phyloP scores from a whole-genome alignment of 2,888 invertebrate genomes.

The Pherbina coryleti region DNA sequence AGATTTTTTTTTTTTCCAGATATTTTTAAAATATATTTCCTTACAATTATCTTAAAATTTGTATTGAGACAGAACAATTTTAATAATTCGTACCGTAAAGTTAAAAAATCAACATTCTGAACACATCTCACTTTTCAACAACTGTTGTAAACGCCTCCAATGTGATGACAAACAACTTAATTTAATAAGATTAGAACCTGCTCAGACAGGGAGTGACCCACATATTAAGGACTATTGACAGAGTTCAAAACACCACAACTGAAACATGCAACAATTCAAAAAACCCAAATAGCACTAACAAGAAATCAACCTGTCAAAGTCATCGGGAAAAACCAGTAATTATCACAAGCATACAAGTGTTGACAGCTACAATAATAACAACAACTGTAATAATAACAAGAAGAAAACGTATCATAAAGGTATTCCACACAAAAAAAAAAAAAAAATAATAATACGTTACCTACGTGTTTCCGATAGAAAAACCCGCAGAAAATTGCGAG shows the following conservation, averaged over 20 bases:
- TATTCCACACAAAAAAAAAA: neutral
- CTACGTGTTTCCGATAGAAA: conserved; percentile 31
- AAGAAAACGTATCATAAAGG: conserved; percentile 9
- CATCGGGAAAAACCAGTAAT: neutral
- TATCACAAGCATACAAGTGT: neutral
- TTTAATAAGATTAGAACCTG: conserved; percentile 8
- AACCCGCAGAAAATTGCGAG: conserved; percentile 56
- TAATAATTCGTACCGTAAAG: too few species aligned
- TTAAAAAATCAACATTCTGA: too few species aligned
- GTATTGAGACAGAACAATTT: too few species aligned
- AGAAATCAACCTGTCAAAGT: conserved; percentile 15
- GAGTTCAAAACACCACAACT: too few species aligned
- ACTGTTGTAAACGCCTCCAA: neutral
- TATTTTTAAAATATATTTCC: too few species aligned
- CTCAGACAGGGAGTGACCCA: neutral
- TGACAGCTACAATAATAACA: conserved; percentile 7
- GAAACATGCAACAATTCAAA: too few species aligned
- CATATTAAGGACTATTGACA: neutral
- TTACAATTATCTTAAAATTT: too few species aligned
- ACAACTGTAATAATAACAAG: conserved; percentile 14
- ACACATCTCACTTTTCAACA: neutral
- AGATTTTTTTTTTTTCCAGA: too few species aligned
- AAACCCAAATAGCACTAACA: neutral
- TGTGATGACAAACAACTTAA: conserved; percentile 5
- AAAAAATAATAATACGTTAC: conserved; percentile 19